Base-by-base conservation (phyloP, 1,140 invertebrate species). In the Adoxophyes honmai region DNA sequence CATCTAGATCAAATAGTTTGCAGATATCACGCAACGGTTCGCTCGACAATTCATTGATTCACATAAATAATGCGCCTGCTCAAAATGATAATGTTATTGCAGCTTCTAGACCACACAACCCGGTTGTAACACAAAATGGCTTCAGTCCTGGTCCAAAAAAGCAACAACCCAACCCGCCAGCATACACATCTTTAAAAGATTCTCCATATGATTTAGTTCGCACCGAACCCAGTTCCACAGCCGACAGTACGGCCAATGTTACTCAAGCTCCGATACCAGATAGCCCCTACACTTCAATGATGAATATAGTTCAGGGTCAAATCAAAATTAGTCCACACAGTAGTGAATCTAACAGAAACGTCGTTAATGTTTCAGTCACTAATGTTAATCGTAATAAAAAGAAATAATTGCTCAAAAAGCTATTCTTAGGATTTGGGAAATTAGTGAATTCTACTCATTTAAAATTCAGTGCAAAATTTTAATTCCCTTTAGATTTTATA, bases 171-270 rank as follows among this genome's bases (percentile, higher is more conserved):
- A 48, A 28, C 14, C 36, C 9, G 16, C 66, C 68, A 61, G 62
- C 79, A 10, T 89, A 87, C 54, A 62, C 76, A 34, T 86, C 89
- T 4, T 85, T 91, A 89, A 92, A 92, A 85, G 88, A 89, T 66
- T 89, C 90, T 7, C 80, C 90, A 6, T 91, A 92, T 57, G 90
- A 91, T 68, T 81, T 64, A 21, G 70, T 81, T 54, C 68, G 81
- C 4, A 77, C 53, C 59, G 81, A 84, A 36, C 54, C 28, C 18
- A 62, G 63, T 55, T 62, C 64, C 52, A 64, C 67, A 55, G 18
- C 54, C 51, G 72, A 75, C 8, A 76, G 62, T 52, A 60, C 62
- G 55, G 7, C 60, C 37, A 73, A 66, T 13, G 60, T 72, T 53
- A 70, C 73, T 51, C 65, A 76, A 52, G 53, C 58, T 21, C 11